Base-by-base conservation (phyloP, 2,888 invertebrate genomes). In the Exocentrus adspersus region DNA sequence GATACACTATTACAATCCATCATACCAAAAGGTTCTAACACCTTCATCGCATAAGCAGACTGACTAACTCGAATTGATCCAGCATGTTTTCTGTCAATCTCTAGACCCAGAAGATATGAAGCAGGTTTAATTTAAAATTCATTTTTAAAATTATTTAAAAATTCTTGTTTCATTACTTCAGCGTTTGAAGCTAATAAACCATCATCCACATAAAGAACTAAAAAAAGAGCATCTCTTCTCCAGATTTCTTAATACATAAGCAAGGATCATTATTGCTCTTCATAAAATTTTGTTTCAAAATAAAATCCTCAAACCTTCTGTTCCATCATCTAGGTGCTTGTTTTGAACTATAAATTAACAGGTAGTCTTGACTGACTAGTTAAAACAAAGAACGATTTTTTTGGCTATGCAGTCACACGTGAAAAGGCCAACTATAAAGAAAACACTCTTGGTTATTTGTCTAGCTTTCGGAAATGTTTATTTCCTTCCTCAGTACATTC, bases 121-220 rank as follows among this genome's bases (percentile, higher is more conserved):
- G 64, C 52, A n/a, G 21, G 50, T 20, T 64, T 56, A 6, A 64
- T 30, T 52, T 50, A 24, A 16, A 64, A 64, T 21, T 64, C 42
- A 12, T n/a, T 42, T 50, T 1, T 21, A n/a, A 50, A 42, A 21
- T 28, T 37, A 9, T 56, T 24, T 14, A 61, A 9, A 32, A 61
- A 50, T 37, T 4, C 17, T 14, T 24, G 1, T 56, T 43, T 60
- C 48, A 32, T 43, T 9, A 2, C 3, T 37, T 51, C 19, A 46
- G 52, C 58, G 24, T 46, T 65, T 9, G n/a, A n/a, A n/a, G n/a
- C 37, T 58, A 17, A 28, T 61, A 17, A 51, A 30, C 48, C 43
- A 52, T 64, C 57, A 12, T 46, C 48, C 17, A 58, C 62, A 46
- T 61, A 54, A 24, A 61, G 10, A 9, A 32, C 24, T 21, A n/a